Evolutionary conservation across 2,797 vertebrate species (phyloP).

Genomic region (Sciaenops ocellatus): DNA sequence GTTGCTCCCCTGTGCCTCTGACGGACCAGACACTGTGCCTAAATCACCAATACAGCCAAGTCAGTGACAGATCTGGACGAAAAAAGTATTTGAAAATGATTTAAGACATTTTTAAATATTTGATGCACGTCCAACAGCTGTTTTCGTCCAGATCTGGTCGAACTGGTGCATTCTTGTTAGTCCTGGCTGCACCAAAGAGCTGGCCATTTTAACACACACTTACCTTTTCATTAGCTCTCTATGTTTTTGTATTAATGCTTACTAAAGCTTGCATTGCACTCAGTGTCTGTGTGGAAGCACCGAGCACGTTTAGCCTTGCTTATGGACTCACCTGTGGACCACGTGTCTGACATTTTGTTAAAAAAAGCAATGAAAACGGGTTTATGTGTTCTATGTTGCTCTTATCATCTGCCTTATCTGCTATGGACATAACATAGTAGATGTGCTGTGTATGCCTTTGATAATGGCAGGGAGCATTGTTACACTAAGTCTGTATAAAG

Average conservation of each 20-base stretch:
- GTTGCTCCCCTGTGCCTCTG: constrained; percentile 64
- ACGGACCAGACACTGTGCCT: constrained; percentile 77
- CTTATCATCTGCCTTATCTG: constrained; percentile 41
- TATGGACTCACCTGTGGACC: constrained; percentile 22
- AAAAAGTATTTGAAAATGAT: constrained; percentile 7
- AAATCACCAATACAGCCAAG: constrained; percentile 63
- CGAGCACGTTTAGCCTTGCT: constrained; percentile 40
- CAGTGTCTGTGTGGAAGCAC: constrained; percentile 55
- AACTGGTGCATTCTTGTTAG: constrained; percentile 26
- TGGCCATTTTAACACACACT: constrained; percentile 44
- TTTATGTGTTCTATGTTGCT: constrained; percentile 46
- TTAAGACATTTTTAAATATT: neutral
- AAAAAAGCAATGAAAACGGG: constrained; percentile 36
- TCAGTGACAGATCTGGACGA: constrained; percentile 50
- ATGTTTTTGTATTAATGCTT: constrained; percentile 41
- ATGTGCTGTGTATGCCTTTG: constrained; percentile 37
- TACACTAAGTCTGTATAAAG: constrained; percentile 52
- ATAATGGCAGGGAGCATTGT: constrained; percentile 46
- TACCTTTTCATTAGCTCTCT: constrained; percentile 33
- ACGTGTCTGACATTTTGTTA: constrained; percentile 18
- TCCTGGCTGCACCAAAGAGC: constrained; percentile 58
- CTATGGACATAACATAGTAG: constrained; percentile 11
- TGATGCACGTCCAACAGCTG: neutral
- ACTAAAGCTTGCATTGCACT: constrained; percentile 45
- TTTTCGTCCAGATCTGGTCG: constrained; percentile 41